Base-by-base conservation (phyloP, 2,113 vertebrate species). In the Sprattus sprattus region DNA sequence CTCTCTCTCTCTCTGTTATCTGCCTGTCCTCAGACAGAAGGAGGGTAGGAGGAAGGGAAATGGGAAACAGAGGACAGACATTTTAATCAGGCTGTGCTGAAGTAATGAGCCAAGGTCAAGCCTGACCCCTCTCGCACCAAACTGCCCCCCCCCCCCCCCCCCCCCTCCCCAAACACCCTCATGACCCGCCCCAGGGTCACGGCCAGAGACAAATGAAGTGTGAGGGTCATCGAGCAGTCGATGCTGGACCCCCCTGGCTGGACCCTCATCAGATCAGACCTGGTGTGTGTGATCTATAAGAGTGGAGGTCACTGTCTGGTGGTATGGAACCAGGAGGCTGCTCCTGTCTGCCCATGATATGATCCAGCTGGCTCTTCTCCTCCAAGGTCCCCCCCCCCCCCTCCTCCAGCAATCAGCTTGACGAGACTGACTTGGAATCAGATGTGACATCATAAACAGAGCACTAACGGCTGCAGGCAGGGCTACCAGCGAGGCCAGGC, bases 111-210 rank as follows among this genome's bases (percentile, higher is more conserved):
- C 8, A 15, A 54, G 47, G 81, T 82, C 39, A 81, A 83, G n/a
- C 9, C 86, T 52, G 15, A 45, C 71, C 71, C 28, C 64, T 32
- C 6, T 8, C 25, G 11, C 64, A 71, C 64, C 71, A 4, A 78
- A 78, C 10, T 39, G 28, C 32, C 25, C 71, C 32, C 28, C 7
- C 4, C 67, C 15, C 67, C 10, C 81, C 49, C 60, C 57, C 60
- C 67, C 82, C 81, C 83, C 60, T 22, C 28, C 9, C 22, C 64
- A 28, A 20, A 28, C 25, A 16, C 28, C 32, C 28, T 11, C 75
- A 49, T 52, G 80, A 67, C 81, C 82, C 39, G 39, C 83, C 83
- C 45, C 18, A 11, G 47, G 83, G 87, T 85, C 80, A 85, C 83
- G 15, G 10, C 20, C 39, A 0, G n/a, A 44, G 28, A 22, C 64